Evolutionary conservation across 1,140 invertebrate species (phyloP).

Genomic region (Platyscapa corneri): DNA sequence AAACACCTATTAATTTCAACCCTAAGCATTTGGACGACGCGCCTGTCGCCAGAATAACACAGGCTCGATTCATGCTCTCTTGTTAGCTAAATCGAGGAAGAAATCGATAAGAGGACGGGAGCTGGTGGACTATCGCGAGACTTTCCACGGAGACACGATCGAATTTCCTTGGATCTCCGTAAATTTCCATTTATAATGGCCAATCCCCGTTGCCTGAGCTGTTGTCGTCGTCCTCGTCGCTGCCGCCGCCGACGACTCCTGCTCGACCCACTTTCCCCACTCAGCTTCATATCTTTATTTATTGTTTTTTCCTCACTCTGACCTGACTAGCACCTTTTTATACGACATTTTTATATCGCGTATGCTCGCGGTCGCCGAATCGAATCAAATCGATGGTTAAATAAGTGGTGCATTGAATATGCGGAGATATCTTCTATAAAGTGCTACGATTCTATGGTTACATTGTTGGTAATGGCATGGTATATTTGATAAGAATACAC

Average conservation of each 20-base stretch:
- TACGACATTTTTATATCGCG: too few relatives aligned
- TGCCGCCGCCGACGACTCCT: too few relatives aligned
- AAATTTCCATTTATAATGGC: background rate
- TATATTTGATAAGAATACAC: too few relatives aligned
- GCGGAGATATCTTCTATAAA: too few relatives aligned
- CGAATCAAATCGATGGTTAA: too few relatives aligned
- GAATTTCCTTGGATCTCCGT: background rate
- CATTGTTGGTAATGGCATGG: too few relatives aligned
- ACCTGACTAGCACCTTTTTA: background rate
- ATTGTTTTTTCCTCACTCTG: background rate
- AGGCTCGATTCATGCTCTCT: conserved; percentile 15
- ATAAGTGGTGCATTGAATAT: too few relatives aligned
- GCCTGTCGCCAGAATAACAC: background rate
- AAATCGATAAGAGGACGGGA: conserved; percentile 21
- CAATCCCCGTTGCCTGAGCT: too few relatives aligned
- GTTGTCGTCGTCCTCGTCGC: too few relatives aligned
- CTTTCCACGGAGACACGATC: background rate
- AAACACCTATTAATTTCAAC: conserved; percentile 29
- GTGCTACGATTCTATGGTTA: too few relatives aligned
- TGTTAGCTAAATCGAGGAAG: background rate
- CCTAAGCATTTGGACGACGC: conserved; percentile 16
- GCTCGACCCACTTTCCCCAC: background rate
- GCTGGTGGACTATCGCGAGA: background rate
- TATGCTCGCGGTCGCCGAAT: background rate
- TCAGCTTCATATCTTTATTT: background rate